Conservation (phyloP, 1,140 invertebrate genomes). For the Lethrus apterus region DNA sequence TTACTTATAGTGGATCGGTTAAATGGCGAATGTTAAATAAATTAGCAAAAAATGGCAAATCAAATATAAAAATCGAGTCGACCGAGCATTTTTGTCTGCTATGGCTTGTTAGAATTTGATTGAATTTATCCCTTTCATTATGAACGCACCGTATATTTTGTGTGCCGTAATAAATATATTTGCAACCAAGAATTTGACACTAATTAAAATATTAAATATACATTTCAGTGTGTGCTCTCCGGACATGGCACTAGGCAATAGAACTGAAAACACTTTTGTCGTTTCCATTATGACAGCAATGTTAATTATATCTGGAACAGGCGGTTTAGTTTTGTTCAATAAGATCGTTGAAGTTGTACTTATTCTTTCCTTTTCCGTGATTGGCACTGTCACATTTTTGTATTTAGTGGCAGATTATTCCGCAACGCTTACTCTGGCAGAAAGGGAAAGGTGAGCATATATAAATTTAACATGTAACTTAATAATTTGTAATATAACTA, state of each 20-base stretch:
- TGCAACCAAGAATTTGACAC: no score
- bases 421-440: constrained; percentile 22
- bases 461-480: background rate
- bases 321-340: constrained; percentile 2
- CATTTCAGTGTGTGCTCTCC: constrained; percentile 2
- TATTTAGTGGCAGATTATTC: constrained; percentile 25
- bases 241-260: constrained; percentile 7
- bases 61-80: constrained; percentile 4
- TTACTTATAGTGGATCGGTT: no score
- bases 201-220: background rate
- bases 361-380: constrained; percentile 13
- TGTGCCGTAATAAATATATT: no score
- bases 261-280: background rate
- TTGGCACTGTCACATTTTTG: constrained; percentile 24
- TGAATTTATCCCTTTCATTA: no score
- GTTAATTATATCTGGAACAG: constrained; percentile 11
- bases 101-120: no score
- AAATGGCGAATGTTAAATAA: no score
- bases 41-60: no score
- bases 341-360: constrained; percentile 8
- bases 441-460: constrained; percentile 15
- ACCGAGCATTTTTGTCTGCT: no score
- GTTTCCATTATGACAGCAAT: constrained; percentile 9
- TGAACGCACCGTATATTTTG: no score
- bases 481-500: background rate